phyloP scores from a whole-genome alignment of 2,888 invertebrate genomes.

The Adineta ricciae region DNA sequence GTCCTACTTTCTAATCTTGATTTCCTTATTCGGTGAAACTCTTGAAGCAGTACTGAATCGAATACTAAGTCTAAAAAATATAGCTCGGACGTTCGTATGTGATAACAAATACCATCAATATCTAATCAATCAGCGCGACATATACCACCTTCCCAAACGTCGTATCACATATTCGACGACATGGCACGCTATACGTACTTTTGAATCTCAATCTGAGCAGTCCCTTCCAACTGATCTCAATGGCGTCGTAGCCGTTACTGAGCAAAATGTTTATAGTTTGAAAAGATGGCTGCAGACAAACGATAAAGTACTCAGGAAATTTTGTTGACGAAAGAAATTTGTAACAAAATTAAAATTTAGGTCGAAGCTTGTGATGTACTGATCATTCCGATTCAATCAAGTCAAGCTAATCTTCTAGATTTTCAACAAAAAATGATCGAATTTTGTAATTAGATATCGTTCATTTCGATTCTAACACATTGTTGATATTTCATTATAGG shows the following conservation, averaged over 20 bases:
- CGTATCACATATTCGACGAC: neutral
- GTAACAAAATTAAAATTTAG: neutral
- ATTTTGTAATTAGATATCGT: neutral
- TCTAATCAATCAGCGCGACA: neutral
- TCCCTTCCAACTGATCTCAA: too few species aligned
- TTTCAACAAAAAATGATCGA: neutral
- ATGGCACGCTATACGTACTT: neutral
- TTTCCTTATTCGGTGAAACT: too few species aligned
- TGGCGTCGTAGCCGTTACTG: too few species aligned
- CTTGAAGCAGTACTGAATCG: too few species aligned
- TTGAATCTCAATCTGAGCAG: neutral
- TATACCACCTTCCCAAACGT: neutral
- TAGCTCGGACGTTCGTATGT: too few species aligned
- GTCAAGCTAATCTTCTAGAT: neutral
- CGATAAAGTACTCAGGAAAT: neutral
- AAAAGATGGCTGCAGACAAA: neutral
- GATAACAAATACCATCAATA: too few species aligned
- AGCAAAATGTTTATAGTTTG: neutral
- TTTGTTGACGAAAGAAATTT: neutral
- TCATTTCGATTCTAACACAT: too few species aligned
- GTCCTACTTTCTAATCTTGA: too few species aligned
- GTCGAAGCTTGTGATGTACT: neutral
- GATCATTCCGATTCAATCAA: neutral
- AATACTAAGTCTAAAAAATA: too few species aligned
- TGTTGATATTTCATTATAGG: neutral